Evolutionary conservation across 2,113 vertebrate species (phyloP).

Genomic region (Myotis yumanensis): DNA sequence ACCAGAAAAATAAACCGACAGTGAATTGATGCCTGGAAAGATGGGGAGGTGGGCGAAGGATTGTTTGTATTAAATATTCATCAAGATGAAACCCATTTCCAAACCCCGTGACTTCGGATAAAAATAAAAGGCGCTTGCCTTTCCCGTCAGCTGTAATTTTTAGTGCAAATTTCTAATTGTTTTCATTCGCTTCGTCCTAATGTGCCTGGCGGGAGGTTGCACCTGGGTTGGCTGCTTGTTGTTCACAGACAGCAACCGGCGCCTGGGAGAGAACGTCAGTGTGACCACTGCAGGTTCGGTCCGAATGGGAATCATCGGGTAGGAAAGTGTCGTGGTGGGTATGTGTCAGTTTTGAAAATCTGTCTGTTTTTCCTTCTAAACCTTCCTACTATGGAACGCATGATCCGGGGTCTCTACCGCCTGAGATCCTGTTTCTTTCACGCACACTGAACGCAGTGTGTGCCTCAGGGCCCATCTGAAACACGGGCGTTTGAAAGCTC

Average conservation of each 20-base stretch:
- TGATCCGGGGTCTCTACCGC: not conserved
- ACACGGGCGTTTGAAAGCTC: rapidly evolving
- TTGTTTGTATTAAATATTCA: not conserved
- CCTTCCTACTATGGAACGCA: not conserved
- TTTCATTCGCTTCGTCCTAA: not conserved
- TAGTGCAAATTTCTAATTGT: not conserved
- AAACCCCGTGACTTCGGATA: not conserved
- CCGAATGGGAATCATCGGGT: not conserved
- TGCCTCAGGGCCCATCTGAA: not conserved
- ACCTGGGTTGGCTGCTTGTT: not conserved
- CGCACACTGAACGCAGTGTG: rapidly evolving
- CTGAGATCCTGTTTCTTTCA: not conserved
- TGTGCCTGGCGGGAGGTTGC: not conserved
- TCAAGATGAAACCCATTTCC: not conserved
- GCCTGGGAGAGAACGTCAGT: not conserved
- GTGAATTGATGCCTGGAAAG: not conserved
- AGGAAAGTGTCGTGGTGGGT: not conserved
- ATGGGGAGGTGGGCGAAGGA: not conserved
- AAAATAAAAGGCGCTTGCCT: not conserved
- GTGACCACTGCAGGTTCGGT: rapidly evolving
- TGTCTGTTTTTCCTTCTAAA: not conserved
- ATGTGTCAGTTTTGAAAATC: not conserved
- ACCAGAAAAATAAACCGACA: not conserved
- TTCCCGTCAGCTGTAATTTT: not conserved
- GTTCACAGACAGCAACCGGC: not conserved